These are phyloP conservation scores for Parapsyche elsis DNA, from an alignment of 1,140 invertebrate genomes.

Conservation along the genomic window DNA sequence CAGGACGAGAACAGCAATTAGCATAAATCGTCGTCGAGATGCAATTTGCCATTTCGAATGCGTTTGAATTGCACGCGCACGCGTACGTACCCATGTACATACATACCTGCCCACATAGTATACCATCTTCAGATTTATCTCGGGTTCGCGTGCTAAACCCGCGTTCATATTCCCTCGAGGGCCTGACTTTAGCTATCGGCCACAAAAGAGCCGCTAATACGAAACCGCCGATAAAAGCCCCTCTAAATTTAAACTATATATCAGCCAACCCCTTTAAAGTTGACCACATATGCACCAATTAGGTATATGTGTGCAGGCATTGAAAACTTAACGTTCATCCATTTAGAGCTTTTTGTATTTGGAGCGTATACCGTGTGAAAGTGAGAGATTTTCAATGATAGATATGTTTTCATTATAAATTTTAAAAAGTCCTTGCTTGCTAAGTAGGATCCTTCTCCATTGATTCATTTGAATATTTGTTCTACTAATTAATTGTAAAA, in stretches of 20 bases:
- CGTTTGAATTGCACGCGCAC: neutral
- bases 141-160: slow-evolving; percentile 22
- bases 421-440: too few relatives aligned
- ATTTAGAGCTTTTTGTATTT: too few relatives aligned
- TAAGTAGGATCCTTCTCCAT: too few relatives aligned
- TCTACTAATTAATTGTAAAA: too few relatives aligned
- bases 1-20: slow-evolving; percentile 35
- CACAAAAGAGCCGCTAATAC: slow-evolving; percentile 5
- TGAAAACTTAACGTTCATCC: too few relatives aligned
- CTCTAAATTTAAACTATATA: neutral
- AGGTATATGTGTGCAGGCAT: too few relatives aligned
- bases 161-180: slow-evolving; percentile 29
- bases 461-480: too few relatives aligned
- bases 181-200: neutral
- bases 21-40: slow-evolving; percentile 36
- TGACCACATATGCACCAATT: neutral
- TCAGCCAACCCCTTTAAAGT: neutral
- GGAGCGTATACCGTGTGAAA: too few relatives aligned
- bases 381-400: too few relatives aligned
- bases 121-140: slow-evolving; percentile 18
- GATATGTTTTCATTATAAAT: too few relatives aligned
- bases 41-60: slow-evolving; percentile 44
- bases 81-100: neutral
- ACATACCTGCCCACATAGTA: neutral
- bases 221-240: neutral